Evolutionary conservation across 2,888 invertebrate genomes (phyloP), one percentile per base, ranked within the genome.

Genomic region (Sesamia inferens): DNA sequence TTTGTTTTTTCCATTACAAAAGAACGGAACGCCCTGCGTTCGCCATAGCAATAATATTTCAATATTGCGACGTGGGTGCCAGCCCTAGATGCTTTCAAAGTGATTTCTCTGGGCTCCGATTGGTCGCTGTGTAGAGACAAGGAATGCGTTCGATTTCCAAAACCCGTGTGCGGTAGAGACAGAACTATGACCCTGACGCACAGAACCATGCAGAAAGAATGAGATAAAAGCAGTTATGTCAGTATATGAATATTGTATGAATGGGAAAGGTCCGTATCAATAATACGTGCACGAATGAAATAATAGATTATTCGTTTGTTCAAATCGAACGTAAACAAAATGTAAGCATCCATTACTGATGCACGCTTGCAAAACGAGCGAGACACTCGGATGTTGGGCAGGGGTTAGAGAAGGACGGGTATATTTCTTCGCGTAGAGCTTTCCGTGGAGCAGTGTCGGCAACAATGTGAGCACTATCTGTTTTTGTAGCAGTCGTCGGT

Each of bases 241-340:
- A 80, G 87, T 81, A 74, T 83, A 88, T 95, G 90, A 95, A 96
- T 95, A 93, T 94, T 96, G 94, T 90, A 95, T 95, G 94, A 92
- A 90, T 90, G 90, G 90, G 93, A 93, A 92, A 93, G 93, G 91
- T 89, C 89, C 92, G 93, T 96, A 96, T 96, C 95, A 96, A 96
- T 96, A 96, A 96, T 96, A 95, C 94, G 95, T 90, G 96, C 92
- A 94, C 95, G 96, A 96, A 96, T 96, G 96, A 96, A 96, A 96
- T 96, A 96, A 96, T 96, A 95, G 96, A 96, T 96, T 95, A 96
- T 96, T 95, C 95, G 95, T 95, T 95, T 96, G 96, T 96, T 96
- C 94, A 91, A 94, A 95, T 94, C 94, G 95, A 93, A 94, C 94
- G 95, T 96, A 95, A 96, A 96, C 96, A 95, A 95, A 95, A 93